Evolutionary conservation across 1,140 invertebrate species (phyloP).

Genomic region (Bursaphelenchus mucronatus): DNA sequence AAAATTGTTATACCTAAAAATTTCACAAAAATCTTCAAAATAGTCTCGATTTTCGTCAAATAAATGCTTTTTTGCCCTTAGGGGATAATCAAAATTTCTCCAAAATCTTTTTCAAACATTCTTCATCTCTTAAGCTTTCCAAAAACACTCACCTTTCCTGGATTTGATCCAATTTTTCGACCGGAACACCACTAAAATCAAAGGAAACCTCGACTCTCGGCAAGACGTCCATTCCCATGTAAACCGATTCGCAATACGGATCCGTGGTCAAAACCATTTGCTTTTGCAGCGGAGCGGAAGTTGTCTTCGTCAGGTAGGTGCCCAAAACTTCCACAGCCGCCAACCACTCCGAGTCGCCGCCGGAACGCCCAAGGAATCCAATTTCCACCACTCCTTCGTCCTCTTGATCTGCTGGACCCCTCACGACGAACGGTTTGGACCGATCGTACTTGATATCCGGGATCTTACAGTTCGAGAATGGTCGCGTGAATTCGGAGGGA

Average conservation of each 20-base stretch:
- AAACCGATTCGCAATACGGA: slow-evolving; percentile 74
- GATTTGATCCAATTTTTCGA: slow-evolving; percentile 68
- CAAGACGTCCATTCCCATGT: slow-evolving; percentile 47
- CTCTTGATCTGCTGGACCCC: slow-evolving; percentile 79
- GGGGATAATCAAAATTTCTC: no score
- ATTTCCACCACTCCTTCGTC: slow-evolving; percentile 75
- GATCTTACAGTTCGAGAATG: slow-evolving; percentile 63
- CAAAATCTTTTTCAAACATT: no score
- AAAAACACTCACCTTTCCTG: slow-evolving; percentile 64
- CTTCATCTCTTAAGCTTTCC: background rate
- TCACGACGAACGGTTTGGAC: slow-evolving; percentile 55
- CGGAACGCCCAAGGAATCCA: slow-evolving; percentile 76
- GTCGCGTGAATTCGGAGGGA: slow-evolving; percentile 46
- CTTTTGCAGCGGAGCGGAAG: slow-evolving; percentile 76
- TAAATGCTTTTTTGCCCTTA: no score
- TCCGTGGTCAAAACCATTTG: slow-evolving; percentile 79
- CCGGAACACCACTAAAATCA: slow-evolving; percentile 74
- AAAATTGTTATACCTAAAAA: no score
- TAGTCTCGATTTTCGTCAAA: no score
- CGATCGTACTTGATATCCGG: slow-evolving; percentile 68
- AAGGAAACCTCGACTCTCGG: slow-evolving; percentile 67
- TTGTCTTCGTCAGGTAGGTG: slow-evolving; percentile 78
- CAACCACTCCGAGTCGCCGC: slow-evolving; percentile 62
- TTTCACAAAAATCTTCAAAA: no score
- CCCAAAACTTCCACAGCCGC: slow-evolving; percentile 71